These are phyloP conservation scores for Selene dorsalis DNA, from an alignment of 2,797 vertebrate species.

Conservation along the genomic window DNA sequence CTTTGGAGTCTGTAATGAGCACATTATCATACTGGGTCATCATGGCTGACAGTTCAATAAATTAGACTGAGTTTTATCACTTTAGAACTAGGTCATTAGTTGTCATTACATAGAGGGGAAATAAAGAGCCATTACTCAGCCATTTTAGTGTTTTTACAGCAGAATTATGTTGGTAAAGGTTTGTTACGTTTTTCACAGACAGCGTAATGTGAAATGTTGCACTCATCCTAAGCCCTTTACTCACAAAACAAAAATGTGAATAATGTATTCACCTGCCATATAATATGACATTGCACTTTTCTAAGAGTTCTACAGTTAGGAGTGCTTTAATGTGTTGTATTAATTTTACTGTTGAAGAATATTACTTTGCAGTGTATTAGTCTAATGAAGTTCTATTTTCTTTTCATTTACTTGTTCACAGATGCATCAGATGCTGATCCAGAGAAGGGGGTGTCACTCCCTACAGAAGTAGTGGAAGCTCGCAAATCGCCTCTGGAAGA, in stretches of 20 bases:
- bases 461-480: slow-evolving; percentile 85
- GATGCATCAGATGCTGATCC: slow-evolving; percentile 89
- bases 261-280: slow-evolving; percentile 29
- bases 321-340: slow-evolving; percentile 30
- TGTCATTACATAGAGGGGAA: slow-evolving; percentile 4
- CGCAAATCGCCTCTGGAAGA: slow-evolving; percentile 88
- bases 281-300: slow-evolving; percentile 29
- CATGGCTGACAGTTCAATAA: background rate
- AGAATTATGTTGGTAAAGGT: background rate
- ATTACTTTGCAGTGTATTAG: slow-evolving; percentile 22
- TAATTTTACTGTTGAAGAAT: slow-evolving; percentile 9
- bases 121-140: slow-evolving; percentile 8
- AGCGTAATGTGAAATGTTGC: background rate
- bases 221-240: slow-evolving; percentile 24
- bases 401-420: slow-evolving; percentile 80
- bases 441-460: slow-evolving; percentile 86
- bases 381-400: slow-evolving; percentile 30
- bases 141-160: slow-evolving; percentile 26
- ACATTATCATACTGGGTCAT: background rate
- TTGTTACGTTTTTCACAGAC: slow-evolving; percentile 21
- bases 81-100: background rate
- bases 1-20: background rate
- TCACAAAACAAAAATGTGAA: slow-evolving; percentile 32
- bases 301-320: background rate
- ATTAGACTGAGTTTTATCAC: background rate